phyloP scores from a whole-genome alignment of 2,113 vertebrate genomes.

The Phaetusa simplex region DNA sequence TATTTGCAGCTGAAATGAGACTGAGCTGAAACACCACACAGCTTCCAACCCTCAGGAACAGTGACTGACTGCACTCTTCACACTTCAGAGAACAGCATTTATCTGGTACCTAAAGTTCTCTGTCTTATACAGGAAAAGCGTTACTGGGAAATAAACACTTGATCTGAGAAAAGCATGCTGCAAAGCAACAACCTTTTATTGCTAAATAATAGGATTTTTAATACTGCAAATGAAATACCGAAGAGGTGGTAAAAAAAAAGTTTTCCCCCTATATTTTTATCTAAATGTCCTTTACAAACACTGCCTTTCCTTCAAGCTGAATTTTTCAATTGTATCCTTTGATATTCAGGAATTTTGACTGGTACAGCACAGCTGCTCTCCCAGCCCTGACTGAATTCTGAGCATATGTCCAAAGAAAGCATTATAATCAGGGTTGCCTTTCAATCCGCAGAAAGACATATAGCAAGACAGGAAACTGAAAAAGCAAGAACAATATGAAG shows the following conservation, averaged over 20 bases:
- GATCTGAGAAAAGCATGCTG: not conserved
- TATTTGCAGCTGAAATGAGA: not conserved
- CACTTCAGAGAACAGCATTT: not conserved
- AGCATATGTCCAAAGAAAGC: not conserved
- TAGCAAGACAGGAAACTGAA: not conserved
- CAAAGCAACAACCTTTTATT: not conserved
- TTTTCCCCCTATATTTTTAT: not conserved
- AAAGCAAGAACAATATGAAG: not conserved
- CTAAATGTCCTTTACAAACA: not conserved
- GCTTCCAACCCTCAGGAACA: not conserved
- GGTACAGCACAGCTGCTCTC: not conserved
- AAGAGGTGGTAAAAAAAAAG: not conserved
- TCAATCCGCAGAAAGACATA: not conserved
- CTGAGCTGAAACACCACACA: not conserved
- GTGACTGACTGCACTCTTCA: not conserved
- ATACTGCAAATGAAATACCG: not conserved
- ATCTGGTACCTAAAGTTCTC: not conserved
- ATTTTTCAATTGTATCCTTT: not conserved
- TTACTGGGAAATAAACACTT: not conserved
- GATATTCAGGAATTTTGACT: not conserved
- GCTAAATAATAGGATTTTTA: not conserved
- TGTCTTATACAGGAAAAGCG: not conserved
- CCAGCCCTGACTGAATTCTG: not conserved
- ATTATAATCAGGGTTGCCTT: not conserved
- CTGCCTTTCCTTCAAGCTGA: not conserved